Conservation (phyloP, 1,140 invertebrate genomes). For the Lepidurus packardi region DNA sequence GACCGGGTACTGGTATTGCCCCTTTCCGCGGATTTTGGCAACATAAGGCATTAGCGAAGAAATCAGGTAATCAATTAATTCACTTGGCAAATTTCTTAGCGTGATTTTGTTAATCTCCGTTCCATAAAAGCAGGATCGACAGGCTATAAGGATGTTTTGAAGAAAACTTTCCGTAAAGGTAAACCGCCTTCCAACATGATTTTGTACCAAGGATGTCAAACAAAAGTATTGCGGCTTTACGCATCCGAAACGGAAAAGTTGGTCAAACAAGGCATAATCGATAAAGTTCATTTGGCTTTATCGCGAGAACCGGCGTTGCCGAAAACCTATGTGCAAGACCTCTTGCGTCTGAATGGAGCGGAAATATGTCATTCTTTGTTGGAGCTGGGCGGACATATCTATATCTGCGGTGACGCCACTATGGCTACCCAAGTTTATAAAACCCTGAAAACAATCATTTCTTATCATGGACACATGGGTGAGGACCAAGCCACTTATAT, state of each 20-base stretch:
- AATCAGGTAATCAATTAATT: neutral
- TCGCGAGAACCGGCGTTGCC: neutral
- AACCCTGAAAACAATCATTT: neutral
- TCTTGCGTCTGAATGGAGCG: conserved; percentile 22
- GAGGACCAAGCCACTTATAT: conserved; percentile 17
- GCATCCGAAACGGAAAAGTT: conserved; percentile 24
- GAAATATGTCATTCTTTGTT: conserved; percentile 19
- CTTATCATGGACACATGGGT: neutral
- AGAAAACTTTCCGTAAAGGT: neutral
- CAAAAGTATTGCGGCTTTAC: conserved; percentile 19
- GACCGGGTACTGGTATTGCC: conserved; percentile 74
- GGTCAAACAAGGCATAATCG: neutral
- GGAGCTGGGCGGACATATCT: neutral
- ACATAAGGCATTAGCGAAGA: neutral
- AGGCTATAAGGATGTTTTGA: neutral
- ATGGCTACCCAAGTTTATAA: conserved; percentile 27
- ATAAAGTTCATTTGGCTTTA: conserved; percentile 14
- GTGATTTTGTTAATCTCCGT: too few relatives aligned
- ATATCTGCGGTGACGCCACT: conserved; percentile 28
- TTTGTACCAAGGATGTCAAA: conserved; percentile 24
- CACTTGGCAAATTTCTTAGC: neutral
- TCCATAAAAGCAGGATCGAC: neutral
- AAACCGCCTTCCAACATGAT: neutral
- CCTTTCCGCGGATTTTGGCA: conserved; percentile 28
- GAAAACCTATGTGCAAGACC: conserved; percentile 26